Percentiles rank a stretch among this genome's conserved stretches.
phyloP scores from a whole-genome alignment of 2,888 invertebrate genomes.

The Gandaritis pyraliata region DNA sequence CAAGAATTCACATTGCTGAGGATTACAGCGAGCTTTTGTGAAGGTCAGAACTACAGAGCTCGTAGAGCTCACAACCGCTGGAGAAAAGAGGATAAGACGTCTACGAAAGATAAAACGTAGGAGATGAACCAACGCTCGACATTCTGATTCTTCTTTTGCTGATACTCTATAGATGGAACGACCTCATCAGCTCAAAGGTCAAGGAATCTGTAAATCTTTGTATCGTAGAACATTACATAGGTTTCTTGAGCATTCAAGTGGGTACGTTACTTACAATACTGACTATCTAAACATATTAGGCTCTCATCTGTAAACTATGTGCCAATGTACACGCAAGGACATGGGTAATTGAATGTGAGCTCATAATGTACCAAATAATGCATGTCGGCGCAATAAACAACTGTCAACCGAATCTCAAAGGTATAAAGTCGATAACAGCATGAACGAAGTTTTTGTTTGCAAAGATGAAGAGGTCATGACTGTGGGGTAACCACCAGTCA shows the following conservation, averaged over 20 bases:
- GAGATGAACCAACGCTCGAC: no score
- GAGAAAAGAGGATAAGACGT: no score
- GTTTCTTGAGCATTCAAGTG: background rate
- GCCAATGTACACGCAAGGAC: constrained; percentile 46
- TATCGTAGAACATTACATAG: background rate
- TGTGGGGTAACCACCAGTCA: constrained; percentile 52
- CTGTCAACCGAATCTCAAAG: constrained; percentile 39
- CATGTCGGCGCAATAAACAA: constrained; percentile 38
- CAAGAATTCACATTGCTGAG: constrained; percentile 23
- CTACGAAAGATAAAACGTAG: no score
- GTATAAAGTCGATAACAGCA: constrained; percentile 36
- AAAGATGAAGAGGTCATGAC: constrained; percentile 58
- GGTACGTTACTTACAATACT: background rate
- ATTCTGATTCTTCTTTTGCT: no score
- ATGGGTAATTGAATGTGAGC: constrained; percentile 66
- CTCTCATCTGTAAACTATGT: constrained; percentile 42
- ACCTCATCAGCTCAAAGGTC: background rate
- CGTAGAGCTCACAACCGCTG: no score
- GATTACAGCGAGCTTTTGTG: constrained; percentile 43
- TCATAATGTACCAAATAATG: constrained; percentile 61
- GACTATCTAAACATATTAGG: constrained; percentile 1
- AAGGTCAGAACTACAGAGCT: background rate
- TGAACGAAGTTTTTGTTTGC: constrained; percentile 50
- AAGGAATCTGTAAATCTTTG: background rate
- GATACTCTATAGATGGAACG: no score